Conservation (phyloP, 2,888 invertebrate species). For the Sarcophaga carnaria region DNA sequence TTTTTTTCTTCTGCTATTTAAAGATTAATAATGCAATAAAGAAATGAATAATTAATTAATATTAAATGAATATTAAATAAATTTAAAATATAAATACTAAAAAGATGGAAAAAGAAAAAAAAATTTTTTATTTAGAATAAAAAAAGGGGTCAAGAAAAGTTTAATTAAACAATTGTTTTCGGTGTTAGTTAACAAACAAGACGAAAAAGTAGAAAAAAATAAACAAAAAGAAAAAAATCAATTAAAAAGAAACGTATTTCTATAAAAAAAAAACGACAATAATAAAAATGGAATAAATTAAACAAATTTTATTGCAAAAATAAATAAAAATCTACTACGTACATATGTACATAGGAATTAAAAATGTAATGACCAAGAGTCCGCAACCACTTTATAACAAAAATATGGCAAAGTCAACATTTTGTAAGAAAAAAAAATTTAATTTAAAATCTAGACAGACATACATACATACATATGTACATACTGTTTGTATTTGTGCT, state of each 20-base stretch:
- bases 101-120: background rate
- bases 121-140: background rate
- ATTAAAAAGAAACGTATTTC: background rate
- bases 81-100: too few species aligned
- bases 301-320: background rate
- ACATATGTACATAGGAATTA: background rate
- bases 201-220: too few species aligned
- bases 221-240: background rate
- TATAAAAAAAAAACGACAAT: conserved; percentile 13
- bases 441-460: too few species aligned
- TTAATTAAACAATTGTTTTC: conserved; percentile 49
- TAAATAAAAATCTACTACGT: background rate
- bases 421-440: too few species aligned
- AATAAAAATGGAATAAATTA: background rate
- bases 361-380: too few species aligned
- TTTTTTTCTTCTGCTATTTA: conserved; percentile 11
- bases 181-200: conserved; percentile 4
- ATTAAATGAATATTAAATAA: background rate
- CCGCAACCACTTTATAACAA: too few species aligned
- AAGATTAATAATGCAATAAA: conserved; percentile 10
- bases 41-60: conserved; percentile 37
- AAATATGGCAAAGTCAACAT: too few species aligned
- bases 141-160: conserved; percentile 50
- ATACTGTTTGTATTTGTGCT: too few species aligned
- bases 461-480: too few species aligned